A percentile compares a stretch with the other conserved stretches of the same genome.
Evolutionary conservation across 2,888 invertebrate species (phyloP).

Genomic region (Orchesellides sinensis): DNA sequence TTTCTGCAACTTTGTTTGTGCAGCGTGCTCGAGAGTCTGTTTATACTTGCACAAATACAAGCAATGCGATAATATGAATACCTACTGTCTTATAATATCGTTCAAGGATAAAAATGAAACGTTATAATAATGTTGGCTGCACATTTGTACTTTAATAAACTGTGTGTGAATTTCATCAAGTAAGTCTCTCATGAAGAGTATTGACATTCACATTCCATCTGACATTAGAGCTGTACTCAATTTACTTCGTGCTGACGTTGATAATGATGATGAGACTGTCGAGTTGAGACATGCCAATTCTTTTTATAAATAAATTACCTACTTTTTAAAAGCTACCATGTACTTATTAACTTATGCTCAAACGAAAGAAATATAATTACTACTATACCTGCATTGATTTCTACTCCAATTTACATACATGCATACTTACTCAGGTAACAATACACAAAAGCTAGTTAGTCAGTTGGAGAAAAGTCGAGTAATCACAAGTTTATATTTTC

Average conservation of each 20-base stretch:
- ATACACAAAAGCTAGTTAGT: too few species aligned
- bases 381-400: background rate
- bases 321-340: slow-evolving; percentile 23
- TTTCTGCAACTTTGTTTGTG: too few species aligned
- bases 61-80: too few species aligned
- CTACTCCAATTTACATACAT: background rate
- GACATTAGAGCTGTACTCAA: slow-evolving; percentile 12
- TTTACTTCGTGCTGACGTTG: slow-evolving; percentile 36
- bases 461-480: too few species aligned
- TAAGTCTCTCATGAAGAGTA: slow-evolving; percentile 5
- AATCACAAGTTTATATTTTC: too few species aligned
- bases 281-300: slow-evolving; percentile 48
- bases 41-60: too few species aligned
- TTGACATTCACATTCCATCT: background rate
- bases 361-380: slow-evolving; percentile 24
- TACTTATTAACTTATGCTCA: background rate
- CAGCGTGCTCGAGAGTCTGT: too few species aligned
- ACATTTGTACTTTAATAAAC: too few species aligned
- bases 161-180: background rate
- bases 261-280: slow-evolving; percentile 9
- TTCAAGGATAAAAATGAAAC: too few species aligned
- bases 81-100: too few species aligned
- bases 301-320: slow-evolving; percentile 44
- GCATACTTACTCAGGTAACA: too few species aligned
- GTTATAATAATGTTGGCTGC: too few species aligned